Evolutionary conservation across 1,140 invertebrate genomes (phyloP), one percentile per base, ranked within the genome.

Genomic region (Stegodyphus mimosarum): DNA sequence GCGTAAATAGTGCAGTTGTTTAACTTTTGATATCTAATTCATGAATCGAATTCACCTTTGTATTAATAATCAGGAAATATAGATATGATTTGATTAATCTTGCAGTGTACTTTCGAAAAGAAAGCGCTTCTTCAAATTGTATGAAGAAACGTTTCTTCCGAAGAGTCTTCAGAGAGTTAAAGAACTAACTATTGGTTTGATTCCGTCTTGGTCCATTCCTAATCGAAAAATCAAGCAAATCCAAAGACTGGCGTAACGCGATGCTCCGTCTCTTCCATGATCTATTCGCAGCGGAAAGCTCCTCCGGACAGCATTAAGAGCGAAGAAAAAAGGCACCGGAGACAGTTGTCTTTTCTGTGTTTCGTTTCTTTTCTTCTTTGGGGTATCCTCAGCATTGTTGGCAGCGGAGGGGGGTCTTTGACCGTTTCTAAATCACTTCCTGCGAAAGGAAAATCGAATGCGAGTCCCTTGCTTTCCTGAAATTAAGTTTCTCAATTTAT

Each of bases 401-500:
- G 33, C 33, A 33, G 33, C 33, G 55, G 55, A 11, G 9, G 55
- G 55, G 17, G 64, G 64, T 67, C 64, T 67, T 67, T 67, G 64
- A 6, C 64, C 64, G 64, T 5, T 67, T n/a, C 15, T 18, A 67
- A 67, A 67, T 67, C 64, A 67, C 64, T n/a, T 67, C 17, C 64
- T 67, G 17, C 17, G 64, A 67, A n/a, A 67, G 64, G 64, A 67
- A 18, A 60, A 60, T 60, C 55, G 55, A 60, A 60, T 60, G 15
- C 55, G 15, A 60, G 55, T 15, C 9, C 55, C 55, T 9, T 15
- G 9, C 15, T 15, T 15, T 67, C 15, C 64, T 9, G 64, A 67
- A 67, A 17, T 67, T 67, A n/a, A 33, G 33, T 33, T 33, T 33
- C 33, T 1, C 33, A 33, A 33, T 33, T 33, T 33, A 33, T 33